Conservation (phyloP, 2,797 vertebrate genomes). For the Catharus ustulatus region DNA sequence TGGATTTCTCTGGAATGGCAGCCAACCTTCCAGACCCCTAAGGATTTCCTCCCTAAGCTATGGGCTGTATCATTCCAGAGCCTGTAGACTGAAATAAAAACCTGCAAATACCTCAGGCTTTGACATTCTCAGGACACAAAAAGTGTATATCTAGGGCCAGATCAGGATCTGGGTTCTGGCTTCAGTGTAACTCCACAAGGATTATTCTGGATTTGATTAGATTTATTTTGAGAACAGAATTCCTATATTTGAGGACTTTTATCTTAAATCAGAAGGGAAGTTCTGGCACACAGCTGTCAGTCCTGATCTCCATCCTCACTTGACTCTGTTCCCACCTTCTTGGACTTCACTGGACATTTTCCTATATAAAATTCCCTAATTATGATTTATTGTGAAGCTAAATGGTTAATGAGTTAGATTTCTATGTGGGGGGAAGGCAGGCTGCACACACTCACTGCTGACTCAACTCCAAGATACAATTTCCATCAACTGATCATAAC, state of each 20-base stretch:
- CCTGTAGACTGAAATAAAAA: not conserved
- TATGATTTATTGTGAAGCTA: not conserved
- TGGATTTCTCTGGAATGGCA: conserved; percentile 12
- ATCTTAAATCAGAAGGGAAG: not conserved
- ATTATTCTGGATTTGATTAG: conserved; percentile 46
- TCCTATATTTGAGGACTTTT: not conserved
- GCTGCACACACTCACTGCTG: not conserved
- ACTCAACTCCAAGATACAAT: conserved; percentile 34
- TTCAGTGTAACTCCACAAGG: not conserved
- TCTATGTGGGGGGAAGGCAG: not conserved
- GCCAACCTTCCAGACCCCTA: not conserved
- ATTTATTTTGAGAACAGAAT: conserved; percentile 18
- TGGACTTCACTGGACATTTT: not conserved
- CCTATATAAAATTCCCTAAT: not conserved
- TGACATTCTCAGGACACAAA: not conserved
- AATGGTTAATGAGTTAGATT: not conserved
- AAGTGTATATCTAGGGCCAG: not conserved
- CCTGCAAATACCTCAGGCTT: not conserved
- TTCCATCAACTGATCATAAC: conserved; percentile 31
- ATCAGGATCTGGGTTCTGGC: conserved; percentile 5
- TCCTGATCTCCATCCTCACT: not conserved
- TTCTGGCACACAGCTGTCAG: not conserved
- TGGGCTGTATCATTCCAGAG: not conserved
- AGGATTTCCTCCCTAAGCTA: not conserved
- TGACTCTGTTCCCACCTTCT: not conserved